A percentile compares a stretch with the other conserved stretches of the same genome.
Conservation (phyloP, 2,113 vertebrate genomes). For the Eulacestoma nigropectus region DNA sequence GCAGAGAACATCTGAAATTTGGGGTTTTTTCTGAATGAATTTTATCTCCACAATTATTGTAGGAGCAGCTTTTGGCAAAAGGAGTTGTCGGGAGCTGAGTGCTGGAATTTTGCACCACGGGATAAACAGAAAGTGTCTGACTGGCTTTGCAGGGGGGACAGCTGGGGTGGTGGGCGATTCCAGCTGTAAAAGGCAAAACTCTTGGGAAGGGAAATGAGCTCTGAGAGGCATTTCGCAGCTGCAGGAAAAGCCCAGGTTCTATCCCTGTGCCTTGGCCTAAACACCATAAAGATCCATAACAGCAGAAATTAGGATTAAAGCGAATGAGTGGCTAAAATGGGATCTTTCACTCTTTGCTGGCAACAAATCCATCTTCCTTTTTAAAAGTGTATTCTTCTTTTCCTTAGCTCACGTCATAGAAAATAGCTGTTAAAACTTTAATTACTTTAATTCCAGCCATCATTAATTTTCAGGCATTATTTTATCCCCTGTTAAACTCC, state of each 20-base stretch:
- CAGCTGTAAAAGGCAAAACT: background rate
- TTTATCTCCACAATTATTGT: background rate
- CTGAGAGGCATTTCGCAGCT: background rate
- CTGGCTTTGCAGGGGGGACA: background rate
- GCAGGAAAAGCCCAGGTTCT: background rate
- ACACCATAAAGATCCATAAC: accelerated
- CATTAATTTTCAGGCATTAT: background rate
- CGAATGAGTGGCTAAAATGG: background rate
- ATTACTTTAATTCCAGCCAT: background rate
- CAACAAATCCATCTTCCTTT: background rate
- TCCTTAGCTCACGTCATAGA: background rate
- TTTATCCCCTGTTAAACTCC: background rate
- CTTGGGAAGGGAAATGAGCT: background rate
- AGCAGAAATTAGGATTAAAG: background rate
- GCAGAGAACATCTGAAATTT: background rate
- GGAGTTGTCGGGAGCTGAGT: background rate
- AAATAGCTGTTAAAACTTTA: background rate
- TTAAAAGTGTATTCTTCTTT: background rate
- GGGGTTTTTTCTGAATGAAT: background rate
- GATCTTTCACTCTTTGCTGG: background rate
- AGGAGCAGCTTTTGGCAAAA: background rate
- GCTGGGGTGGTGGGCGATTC: background rate
- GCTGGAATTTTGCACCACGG: background rate
- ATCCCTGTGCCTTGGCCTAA: background rate
- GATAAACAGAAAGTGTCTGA: background rate